Evolutionary conservation across 2,797 vertebrate species (phyloP), one percentile per base, ranked within the genome.

Genomic region (Gastrophryne carolinensis): DNA sequence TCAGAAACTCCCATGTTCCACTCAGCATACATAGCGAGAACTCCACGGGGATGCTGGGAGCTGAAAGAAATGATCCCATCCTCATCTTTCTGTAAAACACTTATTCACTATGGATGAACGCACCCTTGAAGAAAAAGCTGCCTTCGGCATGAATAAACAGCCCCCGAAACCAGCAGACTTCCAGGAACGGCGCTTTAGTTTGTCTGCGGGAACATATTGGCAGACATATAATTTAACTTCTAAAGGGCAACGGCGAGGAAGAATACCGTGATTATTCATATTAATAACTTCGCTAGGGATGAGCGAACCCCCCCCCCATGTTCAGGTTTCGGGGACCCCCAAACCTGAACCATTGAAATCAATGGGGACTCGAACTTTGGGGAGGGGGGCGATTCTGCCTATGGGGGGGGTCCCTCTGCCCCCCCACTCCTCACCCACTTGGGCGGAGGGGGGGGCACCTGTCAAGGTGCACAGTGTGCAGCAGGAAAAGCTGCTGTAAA

Each of bases 111-210:
- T 53, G 47, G 26, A 68, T 21, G 34, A 62, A 53, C 52, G 15
- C 53, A 12, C 19, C 32, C 73, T 69, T 76, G 34, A 76, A 62
- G 44, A 12, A n/a, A 23, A 23, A 2, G 23, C 41, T 54, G 73
- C 73, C 73, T 54, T 30, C 34, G 56, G 73, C 66, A 56, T 44
- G 56, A 67, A 69, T 39, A 53, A 69, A 24, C 34, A 23, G 41
- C 23, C 17, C 23, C 37, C n/a, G n/a, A 11, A 3, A 13, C 5
- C 19, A 21, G 34, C 21, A 57, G 53, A 12, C 24, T 24, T 74
- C 72, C n/a, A 21, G 17, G n/a, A 52, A 67, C 52, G 35, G 27
- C 2, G 53, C 9, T 47, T 23, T 35, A 1, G 11, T 29, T 12
- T 35, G 61, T 56, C 49, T 34, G 35, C 4, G 27, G 19, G 24